Conservation (phyloP, 2,888 invertebrate genomes). For the Sinopyrophorus schimmeli region DNA sequence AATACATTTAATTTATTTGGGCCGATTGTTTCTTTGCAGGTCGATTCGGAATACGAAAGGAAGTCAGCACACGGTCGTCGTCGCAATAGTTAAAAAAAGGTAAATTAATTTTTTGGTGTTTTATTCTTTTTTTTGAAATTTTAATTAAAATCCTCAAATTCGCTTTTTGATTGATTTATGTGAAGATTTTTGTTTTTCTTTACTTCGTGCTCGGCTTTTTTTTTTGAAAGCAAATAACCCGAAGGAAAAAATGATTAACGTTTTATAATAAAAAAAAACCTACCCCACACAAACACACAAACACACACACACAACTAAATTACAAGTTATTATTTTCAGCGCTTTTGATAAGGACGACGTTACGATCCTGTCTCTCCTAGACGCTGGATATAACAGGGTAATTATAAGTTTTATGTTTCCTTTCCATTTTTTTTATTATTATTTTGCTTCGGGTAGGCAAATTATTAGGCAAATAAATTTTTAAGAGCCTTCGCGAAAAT, state of each 20-base stretch:
- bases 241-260: too few species aligned
- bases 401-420: conserved; percentile 49
- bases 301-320: too few species aligned
- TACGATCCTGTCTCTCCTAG: conserved; percentile 73
- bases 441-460: neutral
- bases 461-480: too few species aligned
- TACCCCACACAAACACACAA: too few species aligned
- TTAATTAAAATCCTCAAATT: neutral
- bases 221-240: too few species aligned
- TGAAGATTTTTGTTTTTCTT: conserved; percentile 3
- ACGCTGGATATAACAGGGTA: conserved; percentile 88
- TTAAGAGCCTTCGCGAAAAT: too few species aligned
- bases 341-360: conserved; percentile 83
- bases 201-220: neutral
- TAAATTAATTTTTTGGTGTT: conserved; percentile 48
- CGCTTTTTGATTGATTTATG: too few species aligned
- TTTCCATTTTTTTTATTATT: neutral
- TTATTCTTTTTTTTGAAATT: neutral
- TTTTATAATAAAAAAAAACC: too few species aligned
- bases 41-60: conserved; percentile 76
- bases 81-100: conserved; percentile 87
- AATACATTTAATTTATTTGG: too few species aligned
- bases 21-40: conserved; percentile 66
- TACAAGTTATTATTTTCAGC: conserved; percentile 56
- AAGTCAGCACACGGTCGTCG: conserved; percentile 76